A percentile compares a stretch with the other conserved stretches of the same genome.
These are phyloP conservation scores for Lottia scabra DNA, from an alignment of 2,888 invertebrate genomes.

Conservation along the genomic window DNA sequence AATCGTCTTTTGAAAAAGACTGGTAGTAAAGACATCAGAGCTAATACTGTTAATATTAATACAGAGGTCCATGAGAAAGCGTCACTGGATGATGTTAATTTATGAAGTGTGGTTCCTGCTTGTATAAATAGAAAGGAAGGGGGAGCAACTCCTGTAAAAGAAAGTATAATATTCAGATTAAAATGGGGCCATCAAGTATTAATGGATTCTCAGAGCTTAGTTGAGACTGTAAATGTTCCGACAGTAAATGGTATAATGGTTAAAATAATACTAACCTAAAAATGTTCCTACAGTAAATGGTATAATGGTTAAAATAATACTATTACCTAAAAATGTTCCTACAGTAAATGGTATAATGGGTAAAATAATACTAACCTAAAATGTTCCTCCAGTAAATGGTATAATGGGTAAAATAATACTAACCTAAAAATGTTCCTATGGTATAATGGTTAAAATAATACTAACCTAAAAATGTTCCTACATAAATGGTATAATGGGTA, in stretches of 20 bases:
- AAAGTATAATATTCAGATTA: neutral
- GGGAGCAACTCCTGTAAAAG: conserved; percentile 73
- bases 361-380: too few relatives aligned
- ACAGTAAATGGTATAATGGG: conserved; percentile 91
- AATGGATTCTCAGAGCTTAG: too few relatives aligned
- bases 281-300: conserved; percentile 97
- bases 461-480: too few relatives aligned
- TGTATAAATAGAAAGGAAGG: conserved; percentile 98
- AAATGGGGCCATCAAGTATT: too few relatives aligned
- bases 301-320: conserved; percentile 88
- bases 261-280: conserved; percentile 76
- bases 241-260: conserved; percentile 88
- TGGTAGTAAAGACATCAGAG: conserved; percentile 86
- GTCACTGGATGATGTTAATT: conserved; percentile 78
- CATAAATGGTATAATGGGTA: too few relatives aligned
- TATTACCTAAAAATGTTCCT: conserved; percentile 94
- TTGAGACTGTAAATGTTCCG: conserved; percentile 96
- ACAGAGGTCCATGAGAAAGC: conserved; percentile 92
- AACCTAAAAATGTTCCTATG: too few relatives aligned
- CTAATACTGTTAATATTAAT: conserved; percentile 81
- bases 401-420: too few relatives aligned
- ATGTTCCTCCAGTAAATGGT: too few relatives aligned
- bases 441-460: too few relatives aligned
- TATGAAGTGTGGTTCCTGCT: conserved; percentile 95
- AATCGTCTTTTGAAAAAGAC: conserved; percentile 86